phyloP scores from a whole-genome alignment of 2,888 invertebrate species.

The Sisyra nigra region DNA sequence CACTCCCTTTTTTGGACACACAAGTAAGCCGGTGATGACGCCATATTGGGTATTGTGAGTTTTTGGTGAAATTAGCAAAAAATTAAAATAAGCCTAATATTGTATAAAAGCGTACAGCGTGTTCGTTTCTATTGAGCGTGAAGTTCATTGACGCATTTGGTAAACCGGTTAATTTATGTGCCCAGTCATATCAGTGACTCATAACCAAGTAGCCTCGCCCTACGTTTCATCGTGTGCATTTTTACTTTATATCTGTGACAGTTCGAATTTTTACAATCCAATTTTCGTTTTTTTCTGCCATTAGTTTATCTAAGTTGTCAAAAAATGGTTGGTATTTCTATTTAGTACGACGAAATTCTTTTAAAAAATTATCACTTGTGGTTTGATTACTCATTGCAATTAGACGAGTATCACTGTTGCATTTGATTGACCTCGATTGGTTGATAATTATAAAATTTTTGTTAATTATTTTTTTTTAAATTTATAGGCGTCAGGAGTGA shows the following conservation, averaged over 20 bases:
- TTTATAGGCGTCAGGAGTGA: constrained; percentile 85
- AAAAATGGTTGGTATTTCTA: too few relatives aligned
- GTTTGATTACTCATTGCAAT: too few relatives aligned
- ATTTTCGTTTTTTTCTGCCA: not conserved
- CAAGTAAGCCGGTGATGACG: constrained; percentile 8
- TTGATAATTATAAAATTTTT: too few relatives aligned
- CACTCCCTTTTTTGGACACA: constrained; percentile 6
- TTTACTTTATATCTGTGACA: too few relatives aligned
- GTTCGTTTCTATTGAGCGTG: not conserved
- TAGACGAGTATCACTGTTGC: too few relatives aligned
- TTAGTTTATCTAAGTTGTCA: too few relatives aligned
- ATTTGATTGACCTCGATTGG: too few relatives aligned
- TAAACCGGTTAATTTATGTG: constrained; percentile 1
- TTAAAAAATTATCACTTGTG: too few relatives aligned
- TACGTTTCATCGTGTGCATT: not conserved
- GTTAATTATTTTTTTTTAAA: constrained; percentile 2
- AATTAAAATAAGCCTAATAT: not conserved
- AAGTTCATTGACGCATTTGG: constrained; percentile 1
- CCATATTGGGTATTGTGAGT: constrained; percentile 5
- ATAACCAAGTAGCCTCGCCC: constrained; percentile 8
- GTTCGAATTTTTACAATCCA: not conserved
- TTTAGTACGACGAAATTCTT: too few relatives aligned
- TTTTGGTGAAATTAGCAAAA: not conserved
- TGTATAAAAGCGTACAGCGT: not conserved
- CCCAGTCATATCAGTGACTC: not conserved